phyloP scores from a whole-genome alignment of 2,113 vertebrate genomes.

The Syngnathus typhle region DNA sequence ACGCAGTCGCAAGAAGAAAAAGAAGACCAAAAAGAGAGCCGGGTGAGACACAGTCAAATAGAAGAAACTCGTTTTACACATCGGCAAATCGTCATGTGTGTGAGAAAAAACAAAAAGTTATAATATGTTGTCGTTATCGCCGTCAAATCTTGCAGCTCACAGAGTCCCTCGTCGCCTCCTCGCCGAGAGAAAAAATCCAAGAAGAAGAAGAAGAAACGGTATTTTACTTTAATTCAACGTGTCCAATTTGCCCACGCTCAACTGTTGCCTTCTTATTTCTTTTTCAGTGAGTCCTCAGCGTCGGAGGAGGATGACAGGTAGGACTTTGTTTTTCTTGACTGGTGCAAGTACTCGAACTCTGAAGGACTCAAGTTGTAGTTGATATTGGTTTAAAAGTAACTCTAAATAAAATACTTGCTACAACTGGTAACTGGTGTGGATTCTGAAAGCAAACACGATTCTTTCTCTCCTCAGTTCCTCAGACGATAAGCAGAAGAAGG shows the following conservation, averaged over 20 bases:
- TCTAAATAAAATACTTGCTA: background rate
- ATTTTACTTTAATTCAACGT: background rate
- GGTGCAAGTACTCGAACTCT: background rate
- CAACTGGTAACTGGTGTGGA: background rate
- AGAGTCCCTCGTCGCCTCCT: slow-evolving; percentile 76
- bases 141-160: slow-evolving; percentile 65
- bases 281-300: slow-evolving; percentile 53
- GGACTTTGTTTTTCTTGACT: slow-evolving; percentile 1
- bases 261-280: background rate
- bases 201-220: slow-evolving; percentile 84
- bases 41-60: slow-evolving; percentile 52
- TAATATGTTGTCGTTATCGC: slow-evolving; percentile 2
- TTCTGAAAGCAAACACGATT: background rate
- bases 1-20: slow-evolving; percentile 85
- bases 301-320: slow-evolving; percentile 54
- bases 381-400: too few relatives aligned
- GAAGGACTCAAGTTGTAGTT: background rate
- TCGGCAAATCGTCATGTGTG: too few relatives aligned
- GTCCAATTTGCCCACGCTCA: background rate
- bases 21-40: slow-evolving; percentile 80
- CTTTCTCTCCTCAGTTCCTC: slow-evolving; percentile 49
- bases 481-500: slow-evolving; percentile 52
- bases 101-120: too few relatives aligned
- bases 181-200: slow-evolving; percentile 76
- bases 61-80: background rate